Base-by-base conservation (phyloP, 2,888 invertebrate species). In the Pilophorus perplexus region DNA sequence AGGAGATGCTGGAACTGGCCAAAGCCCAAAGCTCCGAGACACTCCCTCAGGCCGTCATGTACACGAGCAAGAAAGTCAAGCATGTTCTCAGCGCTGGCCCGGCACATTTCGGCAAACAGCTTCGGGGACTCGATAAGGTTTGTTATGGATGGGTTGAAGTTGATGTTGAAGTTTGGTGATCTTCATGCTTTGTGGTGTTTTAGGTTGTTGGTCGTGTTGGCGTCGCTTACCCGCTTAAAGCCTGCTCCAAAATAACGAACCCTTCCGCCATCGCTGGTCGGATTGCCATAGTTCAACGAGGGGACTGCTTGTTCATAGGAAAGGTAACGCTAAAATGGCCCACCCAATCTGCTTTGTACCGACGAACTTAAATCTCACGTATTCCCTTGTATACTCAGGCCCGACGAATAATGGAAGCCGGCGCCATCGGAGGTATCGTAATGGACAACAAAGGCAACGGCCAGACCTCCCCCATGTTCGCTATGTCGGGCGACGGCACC, bases 221-320 rank as follows among this genome's bases (percentile, higher is more conserved):
- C 0, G 78, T 86, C 60, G 87, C 88, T 1, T 77, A 79, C 33
- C 96, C 96, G 0, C 77, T 84, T n/a, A 81, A 85, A 72, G 92
- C 81, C 67, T 90, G 85, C 79, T 73, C 74, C 3, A 76, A 75
- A 1, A 76, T 91, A 2, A 74, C 77, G 10, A 87, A 89, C 74
- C 76, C 80, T 4, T 78, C 80, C 0, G 78, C 81, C 6, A 75
- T 93, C 0, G 77, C 77, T 33, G 89, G 88, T 0, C 87, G 85
- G 74, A 89, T 98, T 72, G 91, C 85, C 0, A 80, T 98, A n/a
- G 86, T 93, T 67, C 86, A 88, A 75, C 83, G 98, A 22, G 96
- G 97, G 1, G 88, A 88, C 73, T 99, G 98, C 77, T 95, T 95
- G 80, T 99, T 96, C 77, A 87, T 96, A 1, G 93, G 95, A 73